Evolutionary conservation across 2,888 invertebrate genomes (phyloP).

Genomic region (Embidobia sp.): DNA sequence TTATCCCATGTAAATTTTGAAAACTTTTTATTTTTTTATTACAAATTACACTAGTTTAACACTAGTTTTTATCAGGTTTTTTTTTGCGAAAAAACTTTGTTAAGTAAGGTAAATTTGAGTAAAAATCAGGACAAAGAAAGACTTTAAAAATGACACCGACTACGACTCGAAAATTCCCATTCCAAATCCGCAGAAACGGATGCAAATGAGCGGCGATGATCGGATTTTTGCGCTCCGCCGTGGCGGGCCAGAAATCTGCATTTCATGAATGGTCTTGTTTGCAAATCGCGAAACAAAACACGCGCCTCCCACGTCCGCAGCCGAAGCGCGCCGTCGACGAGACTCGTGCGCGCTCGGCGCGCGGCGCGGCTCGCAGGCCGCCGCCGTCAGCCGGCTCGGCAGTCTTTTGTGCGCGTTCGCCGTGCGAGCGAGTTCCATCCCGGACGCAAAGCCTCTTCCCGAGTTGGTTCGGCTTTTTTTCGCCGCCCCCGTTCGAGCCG

Average conservation of each 20-base stretch:
- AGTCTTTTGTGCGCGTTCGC: constrained; percentile 67
- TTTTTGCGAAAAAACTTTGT: no score
- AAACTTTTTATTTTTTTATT: no score
- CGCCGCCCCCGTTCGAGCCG: neutral
- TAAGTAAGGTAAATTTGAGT: no score
- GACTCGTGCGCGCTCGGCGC: constrained; percentile 55
- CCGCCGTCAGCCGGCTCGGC: constrained; percentile 42
- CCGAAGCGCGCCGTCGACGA: constrained; percentile 53
- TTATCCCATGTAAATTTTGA: no score
- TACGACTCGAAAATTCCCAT: no score
- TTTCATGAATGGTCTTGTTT: constrained; percentile 64
- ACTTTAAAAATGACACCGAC: no score
- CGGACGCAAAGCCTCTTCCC: constrained; percentile 1
- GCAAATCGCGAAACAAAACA: constrained; percentile 59
- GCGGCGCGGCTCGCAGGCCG: constrained; percentile 28
- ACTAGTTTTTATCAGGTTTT: no score
- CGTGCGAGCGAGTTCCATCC: constrained; percentile 40
- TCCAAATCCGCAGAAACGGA: no score
- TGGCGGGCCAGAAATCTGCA: constrained; percentile 47
- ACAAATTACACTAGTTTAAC: no score
- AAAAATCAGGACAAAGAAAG: no score
- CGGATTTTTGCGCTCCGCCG: constrained; percentile 42
- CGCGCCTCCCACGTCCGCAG: constrained; percentile 56
- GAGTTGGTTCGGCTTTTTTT: no score
- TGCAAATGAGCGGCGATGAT: no score